Evolutionary conservation across 2,797 vertebrate species (phyloP).

Genomic region (Odontamblyopus rebecca): DNA sequence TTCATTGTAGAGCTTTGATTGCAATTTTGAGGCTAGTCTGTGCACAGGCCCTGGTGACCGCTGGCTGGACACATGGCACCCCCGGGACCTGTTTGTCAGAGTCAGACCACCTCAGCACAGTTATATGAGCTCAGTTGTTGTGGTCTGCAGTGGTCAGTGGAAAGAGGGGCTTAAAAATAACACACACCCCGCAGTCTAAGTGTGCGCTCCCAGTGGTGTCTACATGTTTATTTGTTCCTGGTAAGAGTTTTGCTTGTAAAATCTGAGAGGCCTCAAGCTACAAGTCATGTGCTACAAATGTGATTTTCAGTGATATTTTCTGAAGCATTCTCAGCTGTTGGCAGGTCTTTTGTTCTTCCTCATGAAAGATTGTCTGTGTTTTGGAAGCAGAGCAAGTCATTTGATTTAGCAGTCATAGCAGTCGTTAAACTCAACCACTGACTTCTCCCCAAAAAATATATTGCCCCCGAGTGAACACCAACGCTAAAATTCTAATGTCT

Average conservation of each 20-base stretch:
- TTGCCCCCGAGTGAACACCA: conserved; percentile 28
- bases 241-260: conserved; percentile 33
- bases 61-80: conserved; percentile 39
- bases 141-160: conserved; percentile 51
- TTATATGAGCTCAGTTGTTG: conserved; percentile 64
- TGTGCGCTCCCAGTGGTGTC: conserved; percentile 4
- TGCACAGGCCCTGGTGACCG: conserved; percentile 38
- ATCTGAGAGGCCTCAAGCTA: neutral
- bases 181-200: conserved; percentile 14
- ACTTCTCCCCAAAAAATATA: conserved; percentile 45
- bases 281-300: conserved; percentile 30
- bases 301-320: conserved; percentile 15
- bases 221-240: conserved; percentile 22
- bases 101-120: conserved; percentile 51
- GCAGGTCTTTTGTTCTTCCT: conserved; percentile 26
- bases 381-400: conserved; percentile 57
- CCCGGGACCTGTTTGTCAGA: conserved; percentile 41
- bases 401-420: conserved; percentile 64
- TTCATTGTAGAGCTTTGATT: neutral
- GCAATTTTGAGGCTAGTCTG: conserved; percentile 32
- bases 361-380: conserved; percentile 58
- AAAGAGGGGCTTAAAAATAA: conserved; percentile 65
- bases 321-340: conserved; percentile 52
- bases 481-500: conserved; percentile 32
- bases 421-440: conserved; percentile 45